Evolutionary conservation across 2,113 vertebrate species (phyloP).

Genomic region (Empidonax alnorum): DNA sequence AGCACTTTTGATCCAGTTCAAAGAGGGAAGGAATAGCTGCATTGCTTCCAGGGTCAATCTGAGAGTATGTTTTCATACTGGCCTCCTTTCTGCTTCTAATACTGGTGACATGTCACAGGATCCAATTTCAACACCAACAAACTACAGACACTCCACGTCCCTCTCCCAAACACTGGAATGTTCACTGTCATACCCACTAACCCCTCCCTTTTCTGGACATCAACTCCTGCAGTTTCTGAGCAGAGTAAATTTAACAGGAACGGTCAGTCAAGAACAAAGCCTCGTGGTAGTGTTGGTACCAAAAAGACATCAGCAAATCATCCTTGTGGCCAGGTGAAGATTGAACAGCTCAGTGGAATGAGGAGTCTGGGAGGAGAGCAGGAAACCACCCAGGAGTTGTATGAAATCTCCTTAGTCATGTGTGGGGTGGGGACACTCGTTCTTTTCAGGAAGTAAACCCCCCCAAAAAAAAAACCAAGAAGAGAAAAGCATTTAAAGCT

Average conservation of each 20-base stretch:
- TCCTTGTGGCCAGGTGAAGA: rapidly evolving
- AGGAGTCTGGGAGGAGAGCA: neutral
- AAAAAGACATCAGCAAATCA: neutral
- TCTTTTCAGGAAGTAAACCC: neutral
- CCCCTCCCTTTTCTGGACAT: neutral
- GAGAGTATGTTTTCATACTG: neutral
- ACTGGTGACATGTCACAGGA: neutral
- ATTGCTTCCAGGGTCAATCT: neutral
- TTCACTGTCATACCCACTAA: neutral
- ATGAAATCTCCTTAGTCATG: neutral
- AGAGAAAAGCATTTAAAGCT: neutral
- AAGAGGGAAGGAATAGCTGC: neutral
- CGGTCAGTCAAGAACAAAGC: neutral
- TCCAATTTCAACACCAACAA: neutral
- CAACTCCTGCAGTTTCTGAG: neutral
- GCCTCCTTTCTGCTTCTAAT: neutral
- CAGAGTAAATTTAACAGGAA: neutral
- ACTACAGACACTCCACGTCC: neutral
- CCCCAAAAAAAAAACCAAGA: neutral
- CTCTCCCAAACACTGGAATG: neutral
- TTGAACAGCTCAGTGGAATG: neutral
- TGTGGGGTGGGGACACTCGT: neutral
- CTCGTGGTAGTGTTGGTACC: neutral
- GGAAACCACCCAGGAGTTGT: neutral
- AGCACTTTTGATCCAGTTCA: neutral